These are phyloP conservation scores for Mya arenaria DNA, from an alignment of 1,140 invertebrate genomes.

Conservation along the genomic window DNA sequence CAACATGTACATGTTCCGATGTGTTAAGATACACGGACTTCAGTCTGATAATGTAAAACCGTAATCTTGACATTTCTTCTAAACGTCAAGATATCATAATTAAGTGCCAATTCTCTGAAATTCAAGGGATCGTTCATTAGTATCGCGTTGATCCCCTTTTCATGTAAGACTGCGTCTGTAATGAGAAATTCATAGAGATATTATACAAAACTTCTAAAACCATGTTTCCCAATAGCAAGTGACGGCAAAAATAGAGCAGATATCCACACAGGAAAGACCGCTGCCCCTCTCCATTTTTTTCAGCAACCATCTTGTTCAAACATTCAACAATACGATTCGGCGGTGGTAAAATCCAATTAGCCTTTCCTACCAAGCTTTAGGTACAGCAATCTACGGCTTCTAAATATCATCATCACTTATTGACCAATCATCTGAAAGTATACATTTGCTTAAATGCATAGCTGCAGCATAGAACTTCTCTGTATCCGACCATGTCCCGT, in stretches of 20 bases:
- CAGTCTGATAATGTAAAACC: too few relatives aligned
- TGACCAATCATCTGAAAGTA: too few relatives aligned
- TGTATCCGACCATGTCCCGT: too few relatives aligned
- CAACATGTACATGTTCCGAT: background rate
- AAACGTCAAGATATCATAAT: background rate
- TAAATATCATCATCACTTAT: too few relatives aligned
- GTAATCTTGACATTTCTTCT: background rate
- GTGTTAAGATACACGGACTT: too few relatives aligned
- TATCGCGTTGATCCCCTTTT: background rate
- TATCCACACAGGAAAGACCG: background rate
- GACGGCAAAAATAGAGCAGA: background rate
- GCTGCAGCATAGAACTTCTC: too few relatives aligned
- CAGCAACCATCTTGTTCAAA: background rate
- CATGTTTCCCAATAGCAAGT: background rate
- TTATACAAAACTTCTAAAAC: background rate
- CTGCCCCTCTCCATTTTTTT: background rate
- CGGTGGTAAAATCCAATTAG: background rate
- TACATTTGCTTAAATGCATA: too few relatives aligned
- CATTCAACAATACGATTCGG: background rate
- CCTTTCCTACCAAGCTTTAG: background rate
- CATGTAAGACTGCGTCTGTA: background rate
- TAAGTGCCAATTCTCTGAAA: background rate
- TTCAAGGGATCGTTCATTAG: background rate
- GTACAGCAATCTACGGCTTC: background rate
- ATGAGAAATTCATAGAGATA: background rate